Evolutionary conservation across 1,140 invertebrate species (phyloP), one percentile per base, ranked within the genome.

Genomic region (Coenobita brevimanus): DNA sequence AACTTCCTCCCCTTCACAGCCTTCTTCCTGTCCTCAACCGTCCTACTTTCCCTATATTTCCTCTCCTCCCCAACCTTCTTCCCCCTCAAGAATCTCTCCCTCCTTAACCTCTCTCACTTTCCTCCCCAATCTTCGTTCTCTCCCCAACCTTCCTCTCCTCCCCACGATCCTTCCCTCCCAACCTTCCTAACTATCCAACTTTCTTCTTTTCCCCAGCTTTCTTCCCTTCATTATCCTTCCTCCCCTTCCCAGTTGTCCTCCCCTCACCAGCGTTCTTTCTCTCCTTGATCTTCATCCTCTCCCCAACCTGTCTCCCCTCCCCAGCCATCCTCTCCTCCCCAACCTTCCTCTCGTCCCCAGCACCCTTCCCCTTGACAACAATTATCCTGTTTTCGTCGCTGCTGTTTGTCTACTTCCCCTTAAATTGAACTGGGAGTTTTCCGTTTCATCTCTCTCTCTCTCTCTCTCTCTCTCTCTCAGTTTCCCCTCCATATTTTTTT

Each of bases 371-470:
- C n/a, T n/a, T n/a, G n/a, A n/a, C n/a, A n/a, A n/a, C n/a, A n/a
- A n/a, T n/a, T n/a, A n/a, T n/a, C n/a, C n/a, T n/a, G n/a, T n/a
- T n/a, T n/a, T n/a, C n/a, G n/a, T n/a, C n/a, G n/a, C n/a, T n/a
- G n/a, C n/a, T n/a, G n/a, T n/a, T n/a, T n/a, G n/a, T n/a, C n/a
- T n/a, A n/a, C n/a, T n/a, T n/a, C n/a, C n/a, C n/a, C 62, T 67
- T 24, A 67, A 13, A 57, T 2, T 15, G 62, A 1, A 67, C 10
- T 13, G 36, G 62, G 62, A 67, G 36, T 10, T 67, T 67, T 67
- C 62, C n/a, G 24, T 30, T 67, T 67, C 62, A 67, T 67, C 62
- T 67, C 62, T 67, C 62, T 67, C 62, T 67, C 62, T 67, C 62
- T 67, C 62, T 67, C 62, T 67, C 62, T 67, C 62, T 67, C 2